phyloP scores from a whole-genome alignment of 2,113 vertebrate genomes.

The Strix uralensis region DNA sequence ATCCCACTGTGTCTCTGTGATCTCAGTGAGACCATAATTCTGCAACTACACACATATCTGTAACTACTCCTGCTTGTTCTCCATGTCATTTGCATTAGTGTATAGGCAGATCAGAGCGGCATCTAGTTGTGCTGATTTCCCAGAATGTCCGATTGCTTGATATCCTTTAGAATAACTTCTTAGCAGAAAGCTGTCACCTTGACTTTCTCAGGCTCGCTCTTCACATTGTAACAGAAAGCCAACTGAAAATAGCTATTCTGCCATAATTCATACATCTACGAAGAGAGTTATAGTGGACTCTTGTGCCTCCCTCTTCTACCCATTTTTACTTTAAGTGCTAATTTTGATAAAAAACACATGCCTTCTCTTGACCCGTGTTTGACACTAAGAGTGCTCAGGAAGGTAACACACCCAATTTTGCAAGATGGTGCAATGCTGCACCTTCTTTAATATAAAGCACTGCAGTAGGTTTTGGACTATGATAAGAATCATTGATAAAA shows the following conservation, averaged over 20 bases:
- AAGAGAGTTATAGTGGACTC: not conserved
- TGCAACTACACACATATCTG: not conserved
- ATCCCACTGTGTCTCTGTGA: not conserved
- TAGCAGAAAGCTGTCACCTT: not conserved
- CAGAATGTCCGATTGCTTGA: not conserved
- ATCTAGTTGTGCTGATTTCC: not conserved
- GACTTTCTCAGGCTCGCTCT: not conserved
- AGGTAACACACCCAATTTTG: not conserved
- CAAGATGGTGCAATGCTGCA: not conserved
- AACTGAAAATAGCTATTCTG: not conserved
- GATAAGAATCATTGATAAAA: not conserved
- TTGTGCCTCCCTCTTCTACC: not conserved
- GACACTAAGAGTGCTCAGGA: not conserved
- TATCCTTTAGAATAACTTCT: not conserved
- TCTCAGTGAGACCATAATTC: too few species aligned
- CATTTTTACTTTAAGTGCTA: not conserved
- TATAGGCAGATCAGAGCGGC: not conserved
- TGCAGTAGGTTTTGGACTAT: not conserved
- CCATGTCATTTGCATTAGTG: not conserved
- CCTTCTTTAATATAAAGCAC: not conserved
- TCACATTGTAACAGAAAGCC: not conserved
- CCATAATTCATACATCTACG: not conserved
- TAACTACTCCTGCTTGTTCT: not conserved
- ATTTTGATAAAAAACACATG: not conserved
- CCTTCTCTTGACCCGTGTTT: not conserved